Evolutionary conservation across 2,888 invertebrate species (phyloP), one percentile per base, ranked within the genome.

Genomic region (Polymixis lichenea): DNA sequence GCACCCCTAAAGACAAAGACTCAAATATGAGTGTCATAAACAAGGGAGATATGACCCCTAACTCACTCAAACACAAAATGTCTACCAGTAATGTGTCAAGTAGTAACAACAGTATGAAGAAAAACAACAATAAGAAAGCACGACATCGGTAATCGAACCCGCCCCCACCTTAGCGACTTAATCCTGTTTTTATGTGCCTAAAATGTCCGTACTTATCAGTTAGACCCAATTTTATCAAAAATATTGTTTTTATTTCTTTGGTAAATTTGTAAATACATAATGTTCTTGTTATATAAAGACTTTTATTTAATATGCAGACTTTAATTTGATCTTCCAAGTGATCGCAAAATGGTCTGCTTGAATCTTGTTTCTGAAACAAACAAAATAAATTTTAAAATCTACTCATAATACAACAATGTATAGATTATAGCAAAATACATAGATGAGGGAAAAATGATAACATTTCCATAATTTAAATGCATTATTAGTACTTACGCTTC

Each of bases 121-220:
- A 98, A 90, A 98, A 97, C 91, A 97, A 97, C 87, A 98, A 98
- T 91, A 98, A 98, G 92, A 98, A 98, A 94, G 98, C 98, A 32
- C 97, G 98, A 89, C 98, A 98, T 95, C 97, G 98, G 96, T 98
- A 97, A 97, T 70, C 5, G 3, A 28, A 53, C 38, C 38, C 38
- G 5, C 38, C 6, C 38, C 6, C 17, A 51, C 13, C 15, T 60
- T 4, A 62, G 72, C 0, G 15, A 81, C 71, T 77, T 80, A 78
- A 78, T 72, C 32, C 65, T 78, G 67, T 64, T 69, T 78, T 78
- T 79, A 73, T 79, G 67, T 77, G 74, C 71, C 77, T 75, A 74
- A 72, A 77, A 77, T 75, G 38, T 78, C 56, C 17, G 86, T 86
- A 87, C 88, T 87, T 88, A 86, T 80, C 77, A 84, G 70, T 77